These are phyloP conservation scores for Ptilorrhoa leucosticta DNA, from an alignment of 2,113 vertebrate species.

Conservation along the genomic window DNA sequence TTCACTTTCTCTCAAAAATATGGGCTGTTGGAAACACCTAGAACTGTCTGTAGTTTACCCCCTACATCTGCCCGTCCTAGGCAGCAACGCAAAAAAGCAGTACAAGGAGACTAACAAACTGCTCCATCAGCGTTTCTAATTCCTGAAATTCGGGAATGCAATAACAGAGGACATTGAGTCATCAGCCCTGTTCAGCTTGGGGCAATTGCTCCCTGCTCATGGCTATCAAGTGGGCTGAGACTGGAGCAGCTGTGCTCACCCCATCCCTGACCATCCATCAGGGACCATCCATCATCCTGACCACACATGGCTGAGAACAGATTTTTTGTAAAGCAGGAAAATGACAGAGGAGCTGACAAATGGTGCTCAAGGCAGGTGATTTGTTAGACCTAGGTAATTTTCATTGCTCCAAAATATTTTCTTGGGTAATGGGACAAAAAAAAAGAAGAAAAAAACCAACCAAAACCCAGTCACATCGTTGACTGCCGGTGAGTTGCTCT, in stretches of 20 bases:
- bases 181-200: neutral
- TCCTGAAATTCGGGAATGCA: neutral
- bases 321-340: neutral
- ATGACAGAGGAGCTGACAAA: neutral
- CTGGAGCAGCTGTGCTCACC: neutral
- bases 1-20: neutral
- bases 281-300: neutral
- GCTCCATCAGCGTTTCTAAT: neutral
- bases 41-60: neutral
- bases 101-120: neutral
- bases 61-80: neutral
- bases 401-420: neutral
- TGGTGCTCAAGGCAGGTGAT: neutral
- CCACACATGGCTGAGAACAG: neutral
- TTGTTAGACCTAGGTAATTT: neutral
- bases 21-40: neutral
- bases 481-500: neutral
- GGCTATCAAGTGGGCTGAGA: neutral
- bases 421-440: neutral
- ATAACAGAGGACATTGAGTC: neutral
- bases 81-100: neutral
- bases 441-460: fast-evolving
- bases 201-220: neutral
- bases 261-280: neutral
- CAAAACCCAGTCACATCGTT: neutral